Evolutionary conservation across 1,140 invertebrate genomes (phyloP), one percentile per base, ranked within the genome.

Genomic region (Zaprionus davidi): DNA sequence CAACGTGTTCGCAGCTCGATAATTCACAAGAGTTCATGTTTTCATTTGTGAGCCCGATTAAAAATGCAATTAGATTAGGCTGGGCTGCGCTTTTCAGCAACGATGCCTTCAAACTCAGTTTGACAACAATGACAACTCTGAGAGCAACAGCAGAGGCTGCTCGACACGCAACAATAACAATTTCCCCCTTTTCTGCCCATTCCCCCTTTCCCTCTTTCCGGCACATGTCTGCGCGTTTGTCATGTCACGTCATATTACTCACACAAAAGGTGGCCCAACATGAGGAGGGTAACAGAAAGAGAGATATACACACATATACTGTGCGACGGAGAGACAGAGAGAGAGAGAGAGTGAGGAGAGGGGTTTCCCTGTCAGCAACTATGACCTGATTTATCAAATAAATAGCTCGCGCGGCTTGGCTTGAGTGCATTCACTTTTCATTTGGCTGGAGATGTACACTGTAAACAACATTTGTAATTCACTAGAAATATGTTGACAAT

Each of bases 361-460:
- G 46, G 22, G 53, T 67, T 55, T 67, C 38, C 71, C 76, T 79
- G 77, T 86, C 83, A 86, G 81, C 78, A 78, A 88, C 66, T 87
- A 76, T 88, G 84, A 88, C 84, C 84, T 88, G 84, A 88, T 88
- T 88, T 88, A 90, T 84, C 80, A 87, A 83, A 87, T 88, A 87
- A 87, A 88, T 81, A 82, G 84, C 82, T 78, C 65, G 72, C 80
- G 57, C 62, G 41, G 67, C 67, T 74, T 57, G 75, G 62, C 74
- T 69, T 88, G 83, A 84, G 81, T 88, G 81, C 85, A 88, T 84
- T 90, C 81, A 81, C 85, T 88, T 81, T 88, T 90, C 81, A 81
- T 76, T 79, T 67, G 76, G 38, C 46, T 71, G 22, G 22, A 60
- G 31, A 31, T 74, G 56, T 66, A 53, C 80, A 87, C 84, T 79